Evolutionary conservation across 2,888 invertebrate species (phyloP).

Genomic region (Trachelus tabidus): DNA sequence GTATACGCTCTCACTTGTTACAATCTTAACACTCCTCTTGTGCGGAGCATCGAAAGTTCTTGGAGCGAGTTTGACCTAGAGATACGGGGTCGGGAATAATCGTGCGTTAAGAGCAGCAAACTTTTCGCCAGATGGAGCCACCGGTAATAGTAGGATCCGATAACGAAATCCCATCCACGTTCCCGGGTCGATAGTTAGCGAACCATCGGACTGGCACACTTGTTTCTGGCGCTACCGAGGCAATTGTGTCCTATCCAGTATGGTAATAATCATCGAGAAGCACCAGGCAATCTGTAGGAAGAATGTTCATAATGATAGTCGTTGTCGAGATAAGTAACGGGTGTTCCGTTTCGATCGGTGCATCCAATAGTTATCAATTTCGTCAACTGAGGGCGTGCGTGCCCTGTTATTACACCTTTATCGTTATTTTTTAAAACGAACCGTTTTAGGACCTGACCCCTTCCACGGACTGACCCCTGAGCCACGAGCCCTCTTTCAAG

Average conservation of each 20-base stretch:
- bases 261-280: slow-evolving; percentile 37
- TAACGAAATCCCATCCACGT: neutral
- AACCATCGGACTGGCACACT: neutral
- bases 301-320: slow-evolving; percentile 55
- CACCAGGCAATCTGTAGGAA: slow-evolving; percentile 34
- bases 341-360: slow-evolving; percentile 58
- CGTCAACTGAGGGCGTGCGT: slow-evolving; percentile 30
- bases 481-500: neutral
- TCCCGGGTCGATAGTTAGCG: neutral
- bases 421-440: slow-evolving; percentile 24
- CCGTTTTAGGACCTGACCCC: neutral
- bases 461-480: neutral
- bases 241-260: slow-evolving; percentile 27
- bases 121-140: neutral
- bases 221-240: slow-evolving; percentile 20
- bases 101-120: neutral
- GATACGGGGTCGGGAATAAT: neutral
- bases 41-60: neutral
- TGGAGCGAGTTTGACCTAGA: neutral
- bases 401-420: slow-evolving; percentile 52
- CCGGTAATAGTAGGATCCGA: neutral
- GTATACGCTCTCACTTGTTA: neutral
- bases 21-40: neutral
- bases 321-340: slow-evolving; percentile 57
- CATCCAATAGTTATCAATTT: slow-evolving; percentile 59